These are phyloP conservation scores for Napeogenes sylphis DNA, from an alignment of 2,888 invertebrate genomes.

Conservation along the genomic window DNA sequence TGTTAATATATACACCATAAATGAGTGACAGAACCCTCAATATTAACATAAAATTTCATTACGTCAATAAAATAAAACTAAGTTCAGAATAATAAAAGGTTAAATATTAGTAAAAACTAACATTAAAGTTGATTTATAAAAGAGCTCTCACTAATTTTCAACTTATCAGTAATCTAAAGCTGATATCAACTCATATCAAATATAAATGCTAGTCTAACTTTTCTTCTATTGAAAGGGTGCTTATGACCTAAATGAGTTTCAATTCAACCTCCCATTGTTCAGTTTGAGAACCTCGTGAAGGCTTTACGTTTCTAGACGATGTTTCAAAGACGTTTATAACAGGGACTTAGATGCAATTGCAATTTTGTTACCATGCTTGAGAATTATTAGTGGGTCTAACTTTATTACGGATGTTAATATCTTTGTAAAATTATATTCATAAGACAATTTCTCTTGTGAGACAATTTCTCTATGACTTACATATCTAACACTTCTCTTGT, in stretches of 20 bases:
- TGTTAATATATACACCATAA: too few relatives aligned
- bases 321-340: slow-evolving; percentile 34
- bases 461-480: background rate
- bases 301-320: slow-evolving; percentile 27
- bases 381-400: slow-evolving; percentile 8
- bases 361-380: slow-evolving; percentile 30
- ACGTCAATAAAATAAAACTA: background rate
- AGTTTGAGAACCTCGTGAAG: slow-evolving; percentile 52
- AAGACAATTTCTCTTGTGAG: background rate
- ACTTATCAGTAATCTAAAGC: background rate
- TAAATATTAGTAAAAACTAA: background rate
- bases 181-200: slow-evolving; percentile 21
- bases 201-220: slow-evolving; percentile 35
- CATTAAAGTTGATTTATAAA: background rate
- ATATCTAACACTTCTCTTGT: background rate
- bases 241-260: slow-evolving; percentile 58
- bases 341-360: slow-evolving; percentile 43
- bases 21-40: too few relatives aligned
- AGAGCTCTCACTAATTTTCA: background rate
- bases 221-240: slow-evolving; percentile 37
- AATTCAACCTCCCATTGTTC: slow-evolving; percentile 56
- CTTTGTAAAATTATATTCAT: background rate
- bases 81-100: too few relatives aligned
- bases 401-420: slow-evolving; percentile 2
- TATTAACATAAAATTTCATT: background rate